phyloP scores from a whole-genome alignment of 2,113 vertebrate species.

The Fregetta grallaria region DNA sequence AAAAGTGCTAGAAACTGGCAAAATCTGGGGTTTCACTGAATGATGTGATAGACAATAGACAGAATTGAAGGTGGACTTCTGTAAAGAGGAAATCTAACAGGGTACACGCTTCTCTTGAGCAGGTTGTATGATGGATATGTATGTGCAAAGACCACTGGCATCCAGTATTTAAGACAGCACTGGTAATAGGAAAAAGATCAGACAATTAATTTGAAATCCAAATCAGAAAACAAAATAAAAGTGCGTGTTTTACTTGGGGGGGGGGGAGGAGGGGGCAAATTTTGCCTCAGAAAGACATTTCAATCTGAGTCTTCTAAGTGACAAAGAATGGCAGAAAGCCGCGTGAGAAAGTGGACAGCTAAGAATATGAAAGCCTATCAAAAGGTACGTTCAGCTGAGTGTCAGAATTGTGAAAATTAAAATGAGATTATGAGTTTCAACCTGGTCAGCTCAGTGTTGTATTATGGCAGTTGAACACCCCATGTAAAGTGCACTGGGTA shows the following conservation, averaged over 20 bases:
- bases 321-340: not conserved
- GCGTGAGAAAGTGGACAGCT: not conserved
- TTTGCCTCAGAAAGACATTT: not conserved
- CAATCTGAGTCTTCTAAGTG: not conserved
- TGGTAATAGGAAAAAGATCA: not conserved
- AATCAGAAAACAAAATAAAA: not conserved
- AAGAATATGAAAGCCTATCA: not conserved
- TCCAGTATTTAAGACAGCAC: not conserved
- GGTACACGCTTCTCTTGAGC: not conserved
- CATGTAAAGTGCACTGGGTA: not conserved
- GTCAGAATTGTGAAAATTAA: not conserved
- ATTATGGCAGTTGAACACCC: not conserved
- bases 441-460: not conserved
- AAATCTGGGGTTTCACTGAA: not conserved
- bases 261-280: rapidly evolving
- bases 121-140: not conserved
- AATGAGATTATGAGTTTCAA: not conserved
- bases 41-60: not conserved
- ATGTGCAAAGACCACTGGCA: not conserved
- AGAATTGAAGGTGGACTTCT: not conserved
- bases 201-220: not conserved
- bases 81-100: not conserved
- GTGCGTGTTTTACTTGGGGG: not conserved
- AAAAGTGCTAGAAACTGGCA: not conserved
- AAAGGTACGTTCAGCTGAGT: not conserved